Conservation (phyloP, 2,113 vertebrate genomes). For the Pelecanus crispus region DNA sequence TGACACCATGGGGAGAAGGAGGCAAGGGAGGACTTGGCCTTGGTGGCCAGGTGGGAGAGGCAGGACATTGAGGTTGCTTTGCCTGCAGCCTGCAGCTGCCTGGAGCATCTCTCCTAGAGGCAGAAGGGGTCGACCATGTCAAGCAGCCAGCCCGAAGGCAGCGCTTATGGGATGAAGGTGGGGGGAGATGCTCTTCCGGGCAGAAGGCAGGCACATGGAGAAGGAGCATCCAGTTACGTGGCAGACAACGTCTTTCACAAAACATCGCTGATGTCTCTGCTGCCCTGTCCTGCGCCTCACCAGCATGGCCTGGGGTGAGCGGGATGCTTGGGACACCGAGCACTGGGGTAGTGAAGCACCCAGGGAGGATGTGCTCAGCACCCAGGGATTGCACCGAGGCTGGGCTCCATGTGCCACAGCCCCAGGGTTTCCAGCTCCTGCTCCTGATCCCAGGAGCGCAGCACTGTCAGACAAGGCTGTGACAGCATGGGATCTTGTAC, state of each 20-base stretch:
- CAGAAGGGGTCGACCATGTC: rapidly evolving
- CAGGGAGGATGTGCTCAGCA: not conserved
- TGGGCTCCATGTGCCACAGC: not conserved
- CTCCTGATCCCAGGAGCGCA: not conserved
- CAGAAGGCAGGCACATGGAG: rapidly evolving
- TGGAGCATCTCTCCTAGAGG: not conserved
- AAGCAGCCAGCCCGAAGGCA: not conserved
- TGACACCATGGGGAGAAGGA: not conserved
- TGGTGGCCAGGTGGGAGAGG: not conserved
- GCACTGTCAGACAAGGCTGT: not conserved
- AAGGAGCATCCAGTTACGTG: rapidly evolving
- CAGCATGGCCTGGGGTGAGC: rapidly evolving
- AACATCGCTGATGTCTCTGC: not conserved
- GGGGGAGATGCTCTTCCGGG: not conserved
- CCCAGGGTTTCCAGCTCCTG: not conserved
- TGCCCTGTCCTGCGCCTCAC: not conserved
- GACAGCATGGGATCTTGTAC: not conserved
- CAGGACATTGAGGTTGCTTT: not conserved
- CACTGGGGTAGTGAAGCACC: not conserved
- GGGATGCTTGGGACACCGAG: not conserved
- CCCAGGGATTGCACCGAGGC: not conserved
- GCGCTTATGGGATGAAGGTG: not conserved
- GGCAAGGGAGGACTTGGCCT: not conserved
- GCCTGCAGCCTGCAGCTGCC: too few relatives aligned
- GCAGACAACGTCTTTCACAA: rapidly evolving